These are phyloP conservation scores for Xiphophorus couchianus DNA, from an alignment of 2,113 vertebrate species.

Conservation along the genomic window DNA sequence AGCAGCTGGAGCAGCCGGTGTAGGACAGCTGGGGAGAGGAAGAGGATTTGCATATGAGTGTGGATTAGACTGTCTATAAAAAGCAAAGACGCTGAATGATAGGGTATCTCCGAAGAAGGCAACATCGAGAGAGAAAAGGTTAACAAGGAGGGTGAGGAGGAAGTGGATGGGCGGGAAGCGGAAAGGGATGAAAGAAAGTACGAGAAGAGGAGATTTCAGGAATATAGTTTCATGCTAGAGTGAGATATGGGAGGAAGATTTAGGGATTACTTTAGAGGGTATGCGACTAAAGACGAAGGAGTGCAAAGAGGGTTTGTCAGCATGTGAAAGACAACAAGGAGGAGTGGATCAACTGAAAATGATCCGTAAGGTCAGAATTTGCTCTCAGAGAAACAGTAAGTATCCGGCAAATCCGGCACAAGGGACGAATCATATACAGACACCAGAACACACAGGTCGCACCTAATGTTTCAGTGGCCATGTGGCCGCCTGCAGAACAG, in stretches of 20 bases:
- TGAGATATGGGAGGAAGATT: conserved; percentile 50
- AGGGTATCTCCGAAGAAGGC: conserved; percentile 30
- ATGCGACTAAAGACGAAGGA: conserved; percentile 28
- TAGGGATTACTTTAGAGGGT: conserved; percentile 53
- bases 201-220: conserved; percentile 48
- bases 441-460: conserved; percentile 27
- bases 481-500: conserved; percentile 54
- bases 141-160: conserved; percentile 41
- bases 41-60: conserved; percentile 65
- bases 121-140: conserved; percentile 41
- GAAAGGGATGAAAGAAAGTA: conserved; percentile 30
- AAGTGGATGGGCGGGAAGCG: background rate
- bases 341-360: conserved; percentile 46
- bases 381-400: conserved; percentile 41
- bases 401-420: conserved; percentile 23
- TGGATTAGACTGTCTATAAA: conserved; percentile 54
- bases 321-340: conserved; percentile 66
- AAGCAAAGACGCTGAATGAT: conserved; percentile 53
- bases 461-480: conserved; percentile 47
- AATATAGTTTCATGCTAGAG: conserved; percentile 39
- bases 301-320: conserved; percentile 55
- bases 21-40: conserved; percentile 67
- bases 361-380: conserved; percentile 45
- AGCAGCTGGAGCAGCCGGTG: conserved; percentile 72
- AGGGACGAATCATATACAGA: conserved; percentile 36